Evolutionary conservation across 2,113 vertebrate genomes (phyloP).

Genomic region (Donacobius atricapilla): DNA sequence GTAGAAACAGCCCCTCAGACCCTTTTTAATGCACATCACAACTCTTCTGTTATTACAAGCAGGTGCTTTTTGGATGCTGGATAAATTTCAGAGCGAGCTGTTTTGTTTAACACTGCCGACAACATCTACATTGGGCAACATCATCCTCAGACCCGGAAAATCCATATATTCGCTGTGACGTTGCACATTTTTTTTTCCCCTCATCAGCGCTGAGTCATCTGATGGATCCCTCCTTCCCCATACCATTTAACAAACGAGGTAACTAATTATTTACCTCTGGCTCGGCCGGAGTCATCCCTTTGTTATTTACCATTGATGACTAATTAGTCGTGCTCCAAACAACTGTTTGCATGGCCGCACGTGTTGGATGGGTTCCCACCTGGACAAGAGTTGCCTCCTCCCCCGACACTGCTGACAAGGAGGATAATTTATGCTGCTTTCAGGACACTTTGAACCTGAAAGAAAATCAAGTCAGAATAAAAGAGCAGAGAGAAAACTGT

Average conservation of each 20-base stretch:
- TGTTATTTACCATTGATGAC: neutral
- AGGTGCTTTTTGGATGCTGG: neutral
- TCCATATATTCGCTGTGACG: neutral
- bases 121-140: neutral
- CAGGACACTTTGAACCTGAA: neutral
- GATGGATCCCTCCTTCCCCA: neutral
- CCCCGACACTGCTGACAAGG: too few relatives aligned
- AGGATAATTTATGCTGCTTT: neutral
- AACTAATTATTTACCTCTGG: constrained; percentile 4
- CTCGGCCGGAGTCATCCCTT: neutral
- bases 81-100: neutral
- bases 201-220: neutral
- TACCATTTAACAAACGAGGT: neutral
- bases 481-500: neutral
- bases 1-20: neutral
- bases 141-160: neutral
- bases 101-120: neutral
- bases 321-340: neutral
- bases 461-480: neutral
- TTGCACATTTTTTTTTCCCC: neutral
- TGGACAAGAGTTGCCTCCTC: neutral
- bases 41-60: neutral
- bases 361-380: neutral
- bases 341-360: neutral
- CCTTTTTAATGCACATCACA: neutral